A percentile compares a stretch with the other conserved stretches of the same genome.
Evolutionary conservation across 2,888 invertebrate species (phyloP).

Genomic region (Lasioglossum morio): DNA sequence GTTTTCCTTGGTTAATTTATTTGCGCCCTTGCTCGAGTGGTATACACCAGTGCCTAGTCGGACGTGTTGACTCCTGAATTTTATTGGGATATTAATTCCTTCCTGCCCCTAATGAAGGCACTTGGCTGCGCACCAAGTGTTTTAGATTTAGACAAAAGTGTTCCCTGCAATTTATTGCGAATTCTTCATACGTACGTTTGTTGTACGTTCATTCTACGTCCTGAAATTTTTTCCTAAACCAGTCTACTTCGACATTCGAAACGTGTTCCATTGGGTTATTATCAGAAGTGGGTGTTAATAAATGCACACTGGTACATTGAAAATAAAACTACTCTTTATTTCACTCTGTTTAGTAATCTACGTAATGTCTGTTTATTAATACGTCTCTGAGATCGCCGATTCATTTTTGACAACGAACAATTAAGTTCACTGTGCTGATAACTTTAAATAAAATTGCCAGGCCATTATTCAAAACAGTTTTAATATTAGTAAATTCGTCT

Average conservation of each 20-base stretch:
- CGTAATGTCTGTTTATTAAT: too few species aligned
- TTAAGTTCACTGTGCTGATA: too few species aligned
- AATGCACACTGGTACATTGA: too few species aligned
- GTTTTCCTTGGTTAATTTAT: not conserved
- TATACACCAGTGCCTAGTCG: not conserved
- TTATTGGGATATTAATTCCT: not conserved
- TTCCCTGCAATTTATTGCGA: not conserved
- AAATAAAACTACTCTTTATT: too few species aligned
- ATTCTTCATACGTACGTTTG: not conserved
- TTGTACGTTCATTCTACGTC: not conserved
- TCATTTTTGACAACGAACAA: too few species aligned
- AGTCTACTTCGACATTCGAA: not conserved
- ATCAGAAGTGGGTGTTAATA: too few species aligned
- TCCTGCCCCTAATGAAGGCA: not conserved
- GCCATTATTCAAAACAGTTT: too few species aligned
- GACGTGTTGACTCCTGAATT: not conserved
- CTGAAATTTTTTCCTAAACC: not conserved
- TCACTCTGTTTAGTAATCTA: too few species aligned
- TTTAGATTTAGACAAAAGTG: not conserved
- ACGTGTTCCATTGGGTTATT: too few species aligned
- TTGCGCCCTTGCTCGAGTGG: not conserved
- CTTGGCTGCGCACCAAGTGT: not conserved
- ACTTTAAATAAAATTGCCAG: too few species aligned
- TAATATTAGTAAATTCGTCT: too few species aligned
- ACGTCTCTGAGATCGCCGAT: too few species aligned